A percentile compares a stretch with the other conserved stretches of the same genome.
phyloP scores from a whole-genome alignment of 2,797 vertebrate genomes.

The Oreochromis mossambicus region DNA sequence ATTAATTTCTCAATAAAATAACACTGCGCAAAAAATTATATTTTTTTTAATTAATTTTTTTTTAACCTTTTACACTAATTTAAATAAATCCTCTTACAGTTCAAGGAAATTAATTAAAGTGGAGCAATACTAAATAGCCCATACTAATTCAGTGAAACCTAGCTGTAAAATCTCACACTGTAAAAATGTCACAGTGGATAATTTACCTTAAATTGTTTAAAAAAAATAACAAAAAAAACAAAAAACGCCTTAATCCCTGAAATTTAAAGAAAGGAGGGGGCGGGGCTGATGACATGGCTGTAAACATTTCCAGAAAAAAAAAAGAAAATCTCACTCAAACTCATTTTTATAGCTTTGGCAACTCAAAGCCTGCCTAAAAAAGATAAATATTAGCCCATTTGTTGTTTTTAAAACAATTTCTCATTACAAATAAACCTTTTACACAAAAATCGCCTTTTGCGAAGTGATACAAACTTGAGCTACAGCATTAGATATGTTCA shows the following conservation, averaged over 20 bases:
- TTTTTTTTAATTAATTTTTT: neutral
- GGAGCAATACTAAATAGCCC: neutral
- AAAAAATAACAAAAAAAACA: neutral
- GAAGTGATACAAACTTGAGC: neutral
- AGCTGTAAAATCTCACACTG: neutral
- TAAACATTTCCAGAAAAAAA: neutral
- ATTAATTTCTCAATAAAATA: neutral
- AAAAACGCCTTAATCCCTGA: neutral
- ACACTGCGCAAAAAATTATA: neutral
- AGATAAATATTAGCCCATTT: neutral
- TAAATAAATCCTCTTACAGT: neutral
- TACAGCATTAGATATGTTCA: neutral
- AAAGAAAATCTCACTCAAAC: neutral
- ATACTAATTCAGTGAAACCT: neutral
- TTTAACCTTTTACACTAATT: too few species aligned
- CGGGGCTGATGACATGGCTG: neutral
- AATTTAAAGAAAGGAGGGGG: fast-evolving
- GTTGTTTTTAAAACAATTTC: neutral
- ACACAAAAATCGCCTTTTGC: neutral
- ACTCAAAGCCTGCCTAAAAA: neutral
- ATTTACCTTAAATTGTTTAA: neutral
- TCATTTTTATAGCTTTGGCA: neutral
- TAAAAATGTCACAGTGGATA: neutral
- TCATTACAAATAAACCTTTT: neutral
- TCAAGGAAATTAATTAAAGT: neutral